Evolutionary conservation across 2,888 invertebrate species (phyloP), one percentile per base, ranked within the genome.

Genomic region (Cosmia pyralina): DNA sequence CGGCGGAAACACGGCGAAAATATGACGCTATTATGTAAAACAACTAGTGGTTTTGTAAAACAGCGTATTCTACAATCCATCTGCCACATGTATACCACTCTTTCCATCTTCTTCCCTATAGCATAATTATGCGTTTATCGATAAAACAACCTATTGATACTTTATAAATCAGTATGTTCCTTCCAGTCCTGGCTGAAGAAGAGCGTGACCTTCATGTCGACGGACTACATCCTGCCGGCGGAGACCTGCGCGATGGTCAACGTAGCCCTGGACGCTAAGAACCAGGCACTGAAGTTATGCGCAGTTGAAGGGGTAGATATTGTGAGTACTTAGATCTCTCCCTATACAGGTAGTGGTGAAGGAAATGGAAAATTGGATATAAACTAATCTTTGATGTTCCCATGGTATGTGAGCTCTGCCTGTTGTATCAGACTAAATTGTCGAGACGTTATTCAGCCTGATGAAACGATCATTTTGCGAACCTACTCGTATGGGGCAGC

Each of bases 161-260:
- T 34, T 64, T 1, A 50, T 34, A 15, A 38, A 64, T n/a, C 64
- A 38, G 17, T 64, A 6, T 53, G 8, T 72, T 75, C 41, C 13
- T 90, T 89, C 0, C 98, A 99, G 96, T 97, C 98, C 67, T 99
- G 98, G 98, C 95, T 98, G 79, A 98, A 98, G 95, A 99, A 99
- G 94, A 98, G 98, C 82, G 98, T 98, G 76, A 98, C 98, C 13
- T 98, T 99, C 94, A 98, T 98, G 94, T 98, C 99, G 17, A 99
- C 99, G 69, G 99, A 99, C 96, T 99, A 99, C 96, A 98, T 99
- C 88, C 97, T 99, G 87, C 99, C 99, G 7, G 98, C 99, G 48
- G 99, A 99, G 97, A 98, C 99, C 96, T 99, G 99, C 94, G 99
- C 99, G 46, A 99, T 99, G 99, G 98, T 99, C 90, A 99, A 99